These are phyloP conservation scores for Maccullochella peelii DNA, from an alignment of 2,113 vertebrate species.

Conservation along the genomic window DNA sequence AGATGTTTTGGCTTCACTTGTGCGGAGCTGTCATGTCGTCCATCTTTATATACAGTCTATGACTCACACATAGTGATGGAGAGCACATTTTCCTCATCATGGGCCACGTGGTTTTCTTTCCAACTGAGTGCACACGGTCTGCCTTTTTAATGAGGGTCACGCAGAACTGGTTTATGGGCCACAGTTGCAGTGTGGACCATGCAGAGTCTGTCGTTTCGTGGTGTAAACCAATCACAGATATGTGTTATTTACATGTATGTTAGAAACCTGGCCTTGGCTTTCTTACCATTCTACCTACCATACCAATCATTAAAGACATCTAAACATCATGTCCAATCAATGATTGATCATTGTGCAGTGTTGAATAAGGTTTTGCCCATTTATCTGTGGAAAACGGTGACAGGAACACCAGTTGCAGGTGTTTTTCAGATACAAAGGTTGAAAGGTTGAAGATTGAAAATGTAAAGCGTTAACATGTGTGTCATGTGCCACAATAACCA, in stretches of 20 bases:
- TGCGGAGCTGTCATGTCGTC: too few relatives aligned
- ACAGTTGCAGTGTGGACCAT: neutral
- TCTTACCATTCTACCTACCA: neutral
- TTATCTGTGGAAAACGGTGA: neutral
- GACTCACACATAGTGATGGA: neutral
- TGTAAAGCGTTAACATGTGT: neutral
- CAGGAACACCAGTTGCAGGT: neutral
- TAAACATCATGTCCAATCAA: neutral
- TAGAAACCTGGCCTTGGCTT: neutral
- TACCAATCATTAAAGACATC: too few relatives aligned
- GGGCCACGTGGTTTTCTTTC: neutral
- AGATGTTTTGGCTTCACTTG: too few relatives aligned
- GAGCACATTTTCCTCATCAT: neutral
- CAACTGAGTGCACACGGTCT: neutral
- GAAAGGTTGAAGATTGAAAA: slow-evolving; percentile 16
- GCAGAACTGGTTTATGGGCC: neutral
- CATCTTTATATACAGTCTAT: too few relatives aligned
- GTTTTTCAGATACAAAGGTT: neutral
- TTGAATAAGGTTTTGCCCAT: neutral
- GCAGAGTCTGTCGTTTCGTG: too few relatives aligned
- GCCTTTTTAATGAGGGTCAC: neutral
- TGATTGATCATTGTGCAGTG: neutral
- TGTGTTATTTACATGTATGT: too few relatives aligned
- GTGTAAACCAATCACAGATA: too few relatives aligned
- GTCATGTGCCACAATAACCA: neutral